Percentiles rank a stretch among this genome's conserved stretches.
Conservation (phyloP, 2,113 vertebrate genomes). For the Channa argus region DNA sequence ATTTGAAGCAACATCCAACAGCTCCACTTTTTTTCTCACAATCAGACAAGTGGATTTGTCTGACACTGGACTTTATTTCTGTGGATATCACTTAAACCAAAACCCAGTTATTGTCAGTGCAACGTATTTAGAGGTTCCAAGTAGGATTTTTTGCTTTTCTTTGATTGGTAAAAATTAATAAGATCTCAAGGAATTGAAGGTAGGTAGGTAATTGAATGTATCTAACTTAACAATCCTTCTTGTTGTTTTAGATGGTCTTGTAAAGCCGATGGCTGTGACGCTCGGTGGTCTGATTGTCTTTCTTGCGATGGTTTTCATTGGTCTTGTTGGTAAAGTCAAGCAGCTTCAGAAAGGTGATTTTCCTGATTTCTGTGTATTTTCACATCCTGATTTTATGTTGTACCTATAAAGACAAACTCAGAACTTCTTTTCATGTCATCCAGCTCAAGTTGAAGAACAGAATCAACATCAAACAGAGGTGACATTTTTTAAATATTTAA, state of each 20-base stretch:
- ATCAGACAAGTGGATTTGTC: constrained; percentile 21
- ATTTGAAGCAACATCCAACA: constrained; percentile 17
- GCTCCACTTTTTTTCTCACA: fast-evolving
- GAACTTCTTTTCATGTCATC: not conserved
- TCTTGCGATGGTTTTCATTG: not conserved
- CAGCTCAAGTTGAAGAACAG: not conserved
- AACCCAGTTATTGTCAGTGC: not conserved
- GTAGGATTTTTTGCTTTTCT: constrained; percentile 4
- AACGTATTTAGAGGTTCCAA: constrained; percentile 12
- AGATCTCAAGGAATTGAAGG: too few relatives aligned
- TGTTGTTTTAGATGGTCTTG: too few relatives aligned
- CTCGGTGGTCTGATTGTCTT: not conserved
- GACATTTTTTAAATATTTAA: not conserved
- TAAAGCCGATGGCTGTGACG: not conserved
- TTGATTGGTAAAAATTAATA: too few relatives aligned
- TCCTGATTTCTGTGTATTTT: too few relatives aligned
- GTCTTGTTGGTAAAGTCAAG: not conserved
- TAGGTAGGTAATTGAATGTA: too few relatives aligned
- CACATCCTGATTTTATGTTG: too few relatives aligned
- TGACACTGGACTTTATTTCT: constrained; percentile 36
- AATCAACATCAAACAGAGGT: not conserved
- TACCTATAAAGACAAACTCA: too few relatives aligned
- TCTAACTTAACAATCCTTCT: too few relatives aligned
- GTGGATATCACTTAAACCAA: not conserved
- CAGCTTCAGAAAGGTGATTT: too few relatives aligned